Conservation (phyloP, 2,797 vertebrate genomes). For the Euthynnus affinis region DNA sequence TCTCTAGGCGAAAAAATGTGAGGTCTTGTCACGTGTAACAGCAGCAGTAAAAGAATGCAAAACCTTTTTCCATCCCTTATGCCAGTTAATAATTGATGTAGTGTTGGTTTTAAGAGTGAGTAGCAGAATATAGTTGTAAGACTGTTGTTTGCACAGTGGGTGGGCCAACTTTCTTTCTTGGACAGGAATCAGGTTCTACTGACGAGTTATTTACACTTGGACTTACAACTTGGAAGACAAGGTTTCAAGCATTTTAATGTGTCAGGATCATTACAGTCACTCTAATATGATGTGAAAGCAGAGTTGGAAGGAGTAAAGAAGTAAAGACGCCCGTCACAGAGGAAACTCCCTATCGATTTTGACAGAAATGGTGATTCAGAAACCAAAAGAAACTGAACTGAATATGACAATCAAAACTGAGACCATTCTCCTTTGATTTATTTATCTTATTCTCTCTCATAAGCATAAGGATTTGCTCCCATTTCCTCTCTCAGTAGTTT, state of each 20-base stretch:
- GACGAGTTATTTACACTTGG: slow-evolving; percentile 41
- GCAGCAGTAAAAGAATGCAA: neutral
- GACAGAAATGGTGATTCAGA: slow-evolving; percentile 10
- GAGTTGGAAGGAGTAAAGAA: neutral
- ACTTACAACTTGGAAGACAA: neutral
- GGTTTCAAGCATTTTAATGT: neutral
- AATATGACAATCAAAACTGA: neutral
- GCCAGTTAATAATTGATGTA: slow-evolving; percentile 4
- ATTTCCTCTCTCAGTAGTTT: slow-evolving; percentile 15
- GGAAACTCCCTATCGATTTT: neutral
- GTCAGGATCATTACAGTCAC: neutral
- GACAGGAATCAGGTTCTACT: neutral
- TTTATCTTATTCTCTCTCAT: slow-evolving; percentile 22
- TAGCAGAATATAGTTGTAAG: neutral
- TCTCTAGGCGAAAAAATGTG: neutral
- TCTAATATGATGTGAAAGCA: neutral
- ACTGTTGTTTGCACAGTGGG: slow-evolving; percentile 46
- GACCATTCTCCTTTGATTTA: slow-evolving; percentile 1
- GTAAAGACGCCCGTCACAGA: neutral
- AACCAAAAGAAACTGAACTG: neutral
- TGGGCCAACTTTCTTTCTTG: slow-evolving; percentile 7
- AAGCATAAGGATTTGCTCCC: slow-evolving; percentile 13
- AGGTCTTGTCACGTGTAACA: neutral
- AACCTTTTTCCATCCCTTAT: neutral
- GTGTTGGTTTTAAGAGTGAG: slow-evolving; percentile 22